Conservation (phyloP, 2,888 invertebrate genomes). For the Bellardia pandia region DNA sequence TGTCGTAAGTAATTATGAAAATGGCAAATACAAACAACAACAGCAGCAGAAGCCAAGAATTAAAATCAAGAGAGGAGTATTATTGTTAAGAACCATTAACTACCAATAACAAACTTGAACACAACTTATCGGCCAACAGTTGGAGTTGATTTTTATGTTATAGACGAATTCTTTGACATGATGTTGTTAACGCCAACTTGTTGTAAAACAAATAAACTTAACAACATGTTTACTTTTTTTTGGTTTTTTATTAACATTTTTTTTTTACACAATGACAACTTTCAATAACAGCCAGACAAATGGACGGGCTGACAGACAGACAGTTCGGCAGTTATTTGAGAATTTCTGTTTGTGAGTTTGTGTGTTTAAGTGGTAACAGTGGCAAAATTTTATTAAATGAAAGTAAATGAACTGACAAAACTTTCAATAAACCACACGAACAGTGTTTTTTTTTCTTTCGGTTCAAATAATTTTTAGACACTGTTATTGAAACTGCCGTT, state of each 20-base stretch:
- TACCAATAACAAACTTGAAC: constrained; percentile 46
- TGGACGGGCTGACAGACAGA: constrained; percentile 17
- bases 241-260: not conserved
- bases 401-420: constrained; percentile 71
- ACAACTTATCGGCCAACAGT: constrained; percentile 48
- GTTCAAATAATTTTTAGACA: not conserved
- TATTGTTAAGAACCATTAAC: constrained; percentile 52
- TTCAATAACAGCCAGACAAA: constrained; percentile 53
- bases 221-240: constrained; percentile 57
- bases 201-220: constrained; percentile 65
- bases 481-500: not conserved
- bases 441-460: not conserved
- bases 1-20: constrained; percentile 72
- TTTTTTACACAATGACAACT: constrained; percentile 16
- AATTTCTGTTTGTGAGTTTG: not conserved
- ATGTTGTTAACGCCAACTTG: constrained; percentile 73
- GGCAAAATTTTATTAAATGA: constrained; percentile 57
- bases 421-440: constrained; percentile 64
- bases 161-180: constrained; percentile 56
- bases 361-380: constrained; percentile 42
- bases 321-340: not conserved
- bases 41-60: constrained; percentile 54
- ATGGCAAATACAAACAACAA: constrained; percentile 54
- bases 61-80: constrained; percentile 48
- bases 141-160: constrained; percentile 29